Percentiles rank a stretch among this genome's conserved stretches.
phyloP scores from a whole-genome alignment of 1,140 invertebrate genomes.

The Papilio glaucus region DNA sequence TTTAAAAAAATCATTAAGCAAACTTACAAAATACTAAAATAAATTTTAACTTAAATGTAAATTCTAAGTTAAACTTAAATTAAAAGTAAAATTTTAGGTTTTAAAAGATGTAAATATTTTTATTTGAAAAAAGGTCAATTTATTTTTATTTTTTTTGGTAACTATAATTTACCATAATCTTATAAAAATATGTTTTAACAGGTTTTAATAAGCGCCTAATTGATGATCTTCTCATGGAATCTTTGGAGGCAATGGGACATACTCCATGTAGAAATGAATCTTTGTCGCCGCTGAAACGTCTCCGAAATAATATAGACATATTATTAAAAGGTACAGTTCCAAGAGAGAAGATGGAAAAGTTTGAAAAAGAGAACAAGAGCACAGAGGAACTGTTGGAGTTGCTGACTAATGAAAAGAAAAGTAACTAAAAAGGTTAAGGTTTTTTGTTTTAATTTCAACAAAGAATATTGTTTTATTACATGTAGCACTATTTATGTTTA shows the following conservation, averaged over 20 bases:
- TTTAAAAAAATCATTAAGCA: not conserved
- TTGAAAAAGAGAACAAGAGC: conserved; percentile 88
- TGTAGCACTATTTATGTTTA: conserved; percentile 23
- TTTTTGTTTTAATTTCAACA: conserved; percentile 1
- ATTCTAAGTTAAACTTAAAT: not conserved
- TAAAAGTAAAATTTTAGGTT: not conserved
- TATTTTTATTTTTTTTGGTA: no score
- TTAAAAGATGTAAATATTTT: conserved; percentile 17
- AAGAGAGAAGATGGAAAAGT: conserved; percentile 89
- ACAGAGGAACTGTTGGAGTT: conserved; percentile 91
- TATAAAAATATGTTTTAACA: conserved; percentile 54
- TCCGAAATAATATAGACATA: conserved; percentile 89
- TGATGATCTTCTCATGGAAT: conserved; percentile 91
- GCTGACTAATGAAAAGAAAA: conserved; percentile 83
- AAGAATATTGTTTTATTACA: not conserved
- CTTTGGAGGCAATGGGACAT: conserved; percentile 89
- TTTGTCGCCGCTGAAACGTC: conserved; percentile 84
- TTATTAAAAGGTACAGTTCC: conserved; percentile 93
- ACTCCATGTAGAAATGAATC: conserved; percentile 84
- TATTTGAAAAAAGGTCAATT: not conserved
- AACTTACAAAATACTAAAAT: not conserved
- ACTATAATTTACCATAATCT: not conserved
- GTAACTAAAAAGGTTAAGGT: conserved; percentile 20
- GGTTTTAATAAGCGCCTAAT: conserved; percentile 90
- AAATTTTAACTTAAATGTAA: no score